phyloP scores from a whole-genome alignment of 2,113 vertebrate species.

The Gymnocephalus cernua region DNA sequence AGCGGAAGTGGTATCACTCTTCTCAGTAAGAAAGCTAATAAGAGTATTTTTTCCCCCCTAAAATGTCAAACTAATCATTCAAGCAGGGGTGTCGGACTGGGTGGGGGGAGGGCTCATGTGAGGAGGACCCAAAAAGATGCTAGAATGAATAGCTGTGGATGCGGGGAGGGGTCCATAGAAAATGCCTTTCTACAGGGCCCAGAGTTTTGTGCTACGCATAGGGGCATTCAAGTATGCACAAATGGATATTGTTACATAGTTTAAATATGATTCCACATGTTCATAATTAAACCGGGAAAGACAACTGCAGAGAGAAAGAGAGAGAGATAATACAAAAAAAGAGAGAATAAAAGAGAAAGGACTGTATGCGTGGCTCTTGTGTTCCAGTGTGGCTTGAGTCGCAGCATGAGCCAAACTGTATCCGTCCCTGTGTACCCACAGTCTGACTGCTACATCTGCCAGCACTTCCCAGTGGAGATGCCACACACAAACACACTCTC shows the following conservation, averaged over 20 bases:
- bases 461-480: constrained; percentile 55
- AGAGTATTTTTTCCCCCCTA: neutral
- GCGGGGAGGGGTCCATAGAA: no score
- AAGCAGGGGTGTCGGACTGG: no score
- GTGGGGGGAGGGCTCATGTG: no score
- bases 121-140: no score
- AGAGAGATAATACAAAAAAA: neutral
- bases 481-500: constrained; percentile 52
- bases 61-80: neutral
- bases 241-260: neutral
- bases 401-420: constrained; percentile 64
- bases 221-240: neutral
- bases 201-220: no score
- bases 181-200: no score
- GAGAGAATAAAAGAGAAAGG: constrained; percentile 20
- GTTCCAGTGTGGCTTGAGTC: constrained; percentile 52
- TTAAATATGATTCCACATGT: neutral
- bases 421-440: constrained; percentile 61
- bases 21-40: neutral
- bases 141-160: no score
- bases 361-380: constrained; percentile 67
- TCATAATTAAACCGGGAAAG: neutral
- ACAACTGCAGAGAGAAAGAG: neutral
- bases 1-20: neutral
- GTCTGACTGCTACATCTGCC: constrained; percentile 71